Evolutionary conservation across 2,113 vertebrate genomes (phyloP), one percentile per base, ranked within the genome.

Genomic region (Zosterops borbonicus): DNA sequence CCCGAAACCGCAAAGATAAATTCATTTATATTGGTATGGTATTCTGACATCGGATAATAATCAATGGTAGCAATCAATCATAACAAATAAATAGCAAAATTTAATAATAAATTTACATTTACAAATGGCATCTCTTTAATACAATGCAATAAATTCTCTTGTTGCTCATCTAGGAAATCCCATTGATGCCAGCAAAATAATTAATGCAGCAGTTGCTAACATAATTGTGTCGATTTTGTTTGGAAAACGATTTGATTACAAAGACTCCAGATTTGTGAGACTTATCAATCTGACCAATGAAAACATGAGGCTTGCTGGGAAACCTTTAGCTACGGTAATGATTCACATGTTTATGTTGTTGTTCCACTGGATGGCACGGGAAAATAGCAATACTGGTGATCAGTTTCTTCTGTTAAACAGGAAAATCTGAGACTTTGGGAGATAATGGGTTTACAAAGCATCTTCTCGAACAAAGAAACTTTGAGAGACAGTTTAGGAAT

Each of bases 171-270:
- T 47, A 98, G 97, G 96, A 89, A 96, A 96, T 22, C 94, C 97
- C 19, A 74, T 96, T 8, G 96, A 97, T 19, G 50, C 12, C 50
- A 87, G 81, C 27, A 96, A 65, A 64, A 69, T 93, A 10, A 84
- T 97, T 39, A 97, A 94, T 31, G 83, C 85, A 80, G 94, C 97
- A 23, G 92, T 97, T 50, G 94, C 97, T 68, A 98, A 98, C 12
- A 92, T 97, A 67, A 97, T 97, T 69, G 97, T 97, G 35, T 96
- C 96, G 5, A 90, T 97, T 56, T 39, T 98, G 68, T 39, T 97
- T 77, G 98, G 97, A 50, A 96, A 98, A 81, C 56, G 91, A 18
- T 97, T 97, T 94, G 92, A 97, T 33, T 96, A 97, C 59, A 50
- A 96, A 49, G 95, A 97, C 41, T n/a, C 91, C 35, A 91, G 85